Percentiles rank a stretch among this genome's conserved stretches.
Conservation (phyloP, 1,140 invertebrate genomes). For the Xylocopa sonorina region DNA sequence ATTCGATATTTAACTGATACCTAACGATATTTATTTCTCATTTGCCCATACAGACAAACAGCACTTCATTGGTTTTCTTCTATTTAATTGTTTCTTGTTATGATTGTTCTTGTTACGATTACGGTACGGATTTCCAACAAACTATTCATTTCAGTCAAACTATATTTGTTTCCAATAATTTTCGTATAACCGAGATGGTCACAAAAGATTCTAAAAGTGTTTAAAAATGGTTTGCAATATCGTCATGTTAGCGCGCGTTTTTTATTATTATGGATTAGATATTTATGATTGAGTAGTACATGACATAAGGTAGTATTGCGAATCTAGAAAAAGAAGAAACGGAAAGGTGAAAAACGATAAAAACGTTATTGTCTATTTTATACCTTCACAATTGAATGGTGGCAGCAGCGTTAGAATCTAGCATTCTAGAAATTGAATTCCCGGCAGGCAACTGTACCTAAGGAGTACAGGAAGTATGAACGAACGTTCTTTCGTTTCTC, state of each 20-base stretch:
- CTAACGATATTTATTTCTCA: neutral
- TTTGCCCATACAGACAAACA: neutral
- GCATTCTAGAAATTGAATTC: conserved; percentile 38
- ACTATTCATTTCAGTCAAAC: no score
- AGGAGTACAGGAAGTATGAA: conserved; percentile 49
- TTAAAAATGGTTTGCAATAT: neutral
- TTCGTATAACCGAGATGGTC: neutral
- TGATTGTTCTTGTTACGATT: no score
- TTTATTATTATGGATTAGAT: no score
- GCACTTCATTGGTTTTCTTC: neutral
- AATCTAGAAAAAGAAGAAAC: conserved; percentile 24
- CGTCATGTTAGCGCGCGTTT: no score
- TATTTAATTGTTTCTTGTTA: neutral
- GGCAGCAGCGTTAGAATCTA: conserved; percentile 46
- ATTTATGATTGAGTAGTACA: no score
- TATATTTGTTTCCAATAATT: no score
- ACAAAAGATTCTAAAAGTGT: neutral
- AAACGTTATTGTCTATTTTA: neutral
- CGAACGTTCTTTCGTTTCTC: neutral
- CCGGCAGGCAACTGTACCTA: conserved; percentile 6
- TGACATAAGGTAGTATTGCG: conserved; percentile 51
- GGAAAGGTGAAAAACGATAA: neutral
- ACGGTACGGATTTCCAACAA: no score
- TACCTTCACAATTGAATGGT: conserved; percentile 57
- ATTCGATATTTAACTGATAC: no score